A percentile compares a stretch with the other conserved stretches of the same genome.
Conservation (phyloP, 2,797 vertebrate genomes). For the Pagetopsis macropterus region DNA sequence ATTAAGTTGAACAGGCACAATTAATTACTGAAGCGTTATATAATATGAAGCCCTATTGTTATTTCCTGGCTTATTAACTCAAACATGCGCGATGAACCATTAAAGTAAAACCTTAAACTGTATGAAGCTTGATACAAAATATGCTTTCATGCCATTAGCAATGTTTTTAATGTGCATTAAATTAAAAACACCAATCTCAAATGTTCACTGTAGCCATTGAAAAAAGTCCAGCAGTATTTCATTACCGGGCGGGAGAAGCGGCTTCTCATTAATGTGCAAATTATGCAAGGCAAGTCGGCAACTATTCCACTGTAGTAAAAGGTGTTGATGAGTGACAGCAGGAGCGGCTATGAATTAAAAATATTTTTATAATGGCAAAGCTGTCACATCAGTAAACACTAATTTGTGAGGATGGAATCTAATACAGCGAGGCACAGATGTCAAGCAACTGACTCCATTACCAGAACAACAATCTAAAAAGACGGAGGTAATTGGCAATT, state of each 20-base stretch:
- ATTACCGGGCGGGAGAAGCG: conserved; percentile 48
- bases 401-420: conserved; percentile 50
- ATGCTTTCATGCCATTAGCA: neutral
- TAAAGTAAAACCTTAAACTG: conserved; percentile 8
- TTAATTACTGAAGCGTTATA: conserved; percentile 20
- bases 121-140: conserved; percentile 24
- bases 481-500: conserved; percentile 50
- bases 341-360: conserved; percentile 36
- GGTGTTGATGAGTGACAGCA: conserved; percentile 36
- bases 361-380: conserved; percentile 38
- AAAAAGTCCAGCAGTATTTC: conserved; percentile 36
- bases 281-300: conserved; percentile 53
- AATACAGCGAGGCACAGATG: conserved; percentile 36
- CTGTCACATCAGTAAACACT: conserved; percentile 59
- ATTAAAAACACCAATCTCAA: conserved; percentile 16
- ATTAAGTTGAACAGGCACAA: conserved; percentile 46
- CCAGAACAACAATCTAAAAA: conserved; percentile 42
- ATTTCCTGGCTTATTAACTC: conserved; percentile 41
- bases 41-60: conserved; percentile 21
- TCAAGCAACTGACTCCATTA: conserved; percentile 51
- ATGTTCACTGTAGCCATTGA: conserved; percentile 10
- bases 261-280: conserved; percentile 48
- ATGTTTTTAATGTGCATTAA: conserved; percentile 34
- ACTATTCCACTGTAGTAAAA: conserved; percentile 43
- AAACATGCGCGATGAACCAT: conserved; percentile 33